A percentile compares a stretch with the other conserved stretches of the same genome.
phyloP scores from a whole-genome alignment of 1,140 invertebrate species.

The Calephelis nemesis region DNA sequence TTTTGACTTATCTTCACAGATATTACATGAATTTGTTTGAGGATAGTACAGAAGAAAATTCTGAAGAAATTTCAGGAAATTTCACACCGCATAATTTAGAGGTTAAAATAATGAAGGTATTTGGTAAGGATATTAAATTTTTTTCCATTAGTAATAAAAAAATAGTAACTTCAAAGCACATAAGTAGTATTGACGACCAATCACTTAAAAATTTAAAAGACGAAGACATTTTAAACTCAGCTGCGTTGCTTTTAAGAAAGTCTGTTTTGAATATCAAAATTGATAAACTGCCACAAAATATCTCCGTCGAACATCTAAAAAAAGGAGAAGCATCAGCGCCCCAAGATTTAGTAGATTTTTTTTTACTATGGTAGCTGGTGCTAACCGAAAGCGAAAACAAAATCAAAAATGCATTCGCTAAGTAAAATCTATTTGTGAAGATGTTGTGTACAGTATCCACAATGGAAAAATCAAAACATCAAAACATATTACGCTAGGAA shows the following conservation, averaged over 20 bases:
- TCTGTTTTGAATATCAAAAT: not conserved
- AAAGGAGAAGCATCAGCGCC: too few species aligned
- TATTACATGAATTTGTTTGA: constrained; percentile 1
- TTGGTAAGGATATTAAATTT: not conserved
- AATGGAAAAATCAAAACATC: too few species aligned
- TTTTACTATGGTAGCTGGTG: too few species aligned
- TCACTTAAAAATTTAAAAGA: too few species aligned
- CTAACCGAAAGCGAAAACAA: too few species aligned
- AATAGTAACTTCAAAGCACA: not conserved
- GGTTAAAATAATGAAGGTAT: not conserved
- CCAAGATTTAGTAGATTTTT: too few species aligned
- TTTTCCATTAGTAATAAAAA: constrained; percentile 5
- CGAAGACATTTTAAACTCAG: constrained; percentile 2
- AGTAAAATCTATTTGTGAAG: too few species aligned
- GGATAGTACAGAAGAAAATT: constrained; percentile 3
- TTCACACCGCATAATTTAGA: constrained; percentile 4
- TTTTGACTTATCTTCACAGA: constrained; percentile 5
- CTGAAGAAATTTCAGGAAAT: constrained; percentile 3
- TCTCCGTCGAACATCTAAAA: too few species aligned
- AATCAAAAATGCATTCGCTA: too few species aligned
- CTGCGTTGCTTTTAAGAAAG: constrained; percentile 6
- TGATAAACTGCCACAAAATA: too few species aligned
- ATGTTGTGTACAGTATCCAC: too few species aligned
- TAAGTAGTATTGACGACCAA: not conserved
- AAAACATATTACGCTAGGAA: too few species aligned